Conservation (phyloP, 2,888 invertebrate genomes). For the Melinaea menophilus region DNA sequence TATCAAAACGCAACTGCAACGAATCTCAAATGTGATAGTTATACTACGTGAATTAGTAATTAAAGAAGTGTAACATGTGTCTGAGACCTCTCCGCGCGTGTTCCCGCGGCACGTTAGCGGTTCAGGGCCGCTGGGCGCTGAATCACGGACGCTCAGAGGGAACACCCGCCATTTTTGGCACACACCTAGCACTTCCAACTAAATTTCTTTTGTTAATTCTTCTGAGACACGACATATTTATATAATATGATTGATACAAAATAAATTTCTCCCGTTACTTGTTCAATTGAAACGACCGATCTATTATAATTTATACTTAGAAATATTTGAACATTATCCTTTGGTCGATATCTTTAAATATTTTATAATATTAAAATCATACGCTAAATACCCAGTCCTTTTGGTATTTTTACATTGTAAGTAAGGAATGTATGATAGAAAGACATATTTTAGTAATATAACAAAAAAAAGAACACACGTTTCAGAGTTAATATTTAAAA, state of each 20-base stretch:
- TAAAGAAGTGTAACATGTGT: constrained; percentile 7
- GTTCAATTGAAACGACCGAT: too few species aligned
- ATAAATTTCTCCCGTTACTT: too few species aligned
- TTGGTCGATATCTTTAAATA: neutral
- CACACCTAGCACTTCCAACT: constrained; percentile 35
- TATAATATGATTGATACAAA: neutral
- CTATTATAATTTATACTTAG: neutral
- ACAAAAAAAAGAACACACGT: neutral
- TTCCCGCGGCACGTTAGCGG: constrained; percentile 51
- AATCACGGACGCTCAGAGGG: constrained; percentile 57
- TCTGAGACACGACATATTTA: constrained; percentile 3
- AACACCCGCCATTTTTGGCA: constrained; percentile 67
- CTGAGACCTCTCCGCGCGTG: constrained; percentile 40
- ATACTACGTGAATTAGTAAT: neutral
- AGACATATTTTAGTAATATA: constrained; percentile 2
- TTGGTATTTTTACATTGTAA: constrained; percentile 2
- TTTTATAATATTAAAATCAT: neutral
- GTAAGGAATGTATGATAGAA: neutral
- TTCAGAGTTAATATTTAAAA: neutral
- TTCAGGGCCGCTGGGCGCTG: constrained; percentile 65
- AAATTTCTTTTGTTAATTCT: constrained; percentile 10
- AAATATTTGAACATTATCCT: neutral
- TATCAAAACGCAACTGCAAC: too few species aligned
- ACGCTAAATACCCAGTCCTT: constrained; percentile 4
- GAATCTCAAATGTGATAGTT: too few species aligned